Base-by-base conservation (phyloP, 2,888 invertebrate species). In the Dromius quadrimaculatus region DNA sequence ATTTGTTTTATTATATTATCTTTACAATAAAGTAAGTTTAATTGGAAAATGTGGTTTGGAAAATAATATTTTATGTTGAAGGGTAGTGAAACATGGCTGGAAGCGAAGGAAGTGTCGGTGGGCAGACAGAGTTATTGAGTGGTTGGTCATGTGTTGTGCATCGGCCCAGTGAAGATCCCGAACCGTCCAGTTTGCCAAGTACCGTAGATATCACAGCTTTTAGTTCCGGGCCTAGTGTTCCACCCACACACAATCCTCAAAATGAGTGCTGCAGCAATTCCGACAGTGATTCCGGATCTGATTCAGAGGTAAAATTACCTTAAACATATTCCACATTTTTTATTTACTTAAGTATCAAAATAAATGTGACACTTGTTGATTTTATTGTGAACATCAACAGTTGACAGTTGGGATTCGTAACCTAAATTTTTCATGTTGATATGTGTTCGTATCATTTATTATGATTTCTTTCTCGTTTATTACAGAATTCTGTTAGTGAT, bases 171-270 rank as follows among this genome's bases (percentile, higher is more conserved):
- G 86, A 86, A 78, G 88, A 88, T 80, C 87, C 87, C 9, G 88
- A 88, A 79, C 86, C 86, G 47, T 87, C 88, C 72, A 86, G 87
- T 75, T 81, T 88, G 75, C 88, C 88, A 9, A 88, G 88, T 22
- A 89, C 89, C 20, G 88, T 89, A 72, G 89, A 89, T 76, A 89
- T 89, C 82, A 87, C 87, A 76, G 88, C 88, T 71, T 87, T 89
- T 78, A 88, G 87, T 79, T 85, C 84, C 73, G 84, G 83, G 68
- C 74, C 81, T 43, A 79, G 73, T 73, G 78, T 80, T 47, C 78
- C 79, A 73, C 78, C 79, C 9, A 73, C 77, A 9, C 76, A 75
- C 61, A 77, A 74, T 65, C 72, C 77, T 22, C 36, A 70, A 38
- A 28, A 62, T 68, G 74, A 75, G 54, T 66, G 47, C 54, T 70